These are phyloP conservation scores for Drosophila sproati DNA, from an alignment of 1,140 invertebrate species.

Conservation along the genomic window DNA sequence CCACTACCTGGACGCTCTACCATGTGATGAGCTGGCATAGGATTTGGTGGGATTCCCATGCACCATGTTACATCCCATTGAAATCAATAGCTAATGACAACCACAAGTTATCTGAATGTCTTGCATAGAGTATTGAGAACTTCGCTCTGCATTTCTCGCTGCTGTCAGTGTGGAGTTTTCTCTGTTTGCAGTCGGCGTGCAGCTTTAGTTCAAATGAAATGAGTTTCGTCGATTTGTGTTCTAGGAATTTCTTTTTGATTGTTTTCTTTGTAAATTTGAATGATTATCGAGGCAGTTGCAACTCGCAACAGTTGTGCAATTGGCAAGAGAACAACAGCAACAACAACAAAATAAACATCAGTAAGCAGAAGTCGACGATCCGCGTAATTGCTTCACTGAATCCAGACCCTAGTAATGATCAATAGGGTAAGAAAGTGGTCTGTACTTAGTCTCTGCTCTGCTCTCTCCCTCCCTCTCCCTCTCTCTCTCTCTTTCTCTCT, in stretches of 20 bases:
- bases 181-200: conserved; percentile 57
- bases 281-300: conserved; percentile 79
- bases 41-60: neutral
- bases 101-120: neutral
- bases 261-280: conserved; percentile 83
- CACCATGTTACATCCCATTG: neutral
- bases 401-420: neutral
- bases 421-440: neutral
- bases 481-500: neutral
- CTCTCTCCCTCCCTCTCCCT: neutral
- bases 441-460: neutral
- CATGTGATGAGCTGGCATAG: neutral
- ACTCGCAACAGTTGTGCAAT: conserved; percentile 74
- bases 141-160: conserved; percentile 31
- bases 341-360: conserved; percentile 32
- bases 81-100: conserved; percentile 22
- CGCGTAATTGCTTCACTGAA: conserved; percentile 64
- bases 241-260: conserved; percentile 83
- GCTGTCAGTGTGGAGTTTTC: conserved; percentile 3
- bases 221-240: conserved; percentile 83
- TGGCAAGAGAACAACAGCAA: conserved; percentile 42
- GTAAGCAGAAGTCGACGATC: conserved; percentile 43
- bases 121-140: conserved; percentile 3
- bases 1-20: neutral
- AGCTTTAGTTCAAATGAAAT: conserved; percentile 83